phyloP scores from a whole-genome alignment of 1,140 invertebrate genomes.

The Parasteatoda tepidariorum region DNA sequence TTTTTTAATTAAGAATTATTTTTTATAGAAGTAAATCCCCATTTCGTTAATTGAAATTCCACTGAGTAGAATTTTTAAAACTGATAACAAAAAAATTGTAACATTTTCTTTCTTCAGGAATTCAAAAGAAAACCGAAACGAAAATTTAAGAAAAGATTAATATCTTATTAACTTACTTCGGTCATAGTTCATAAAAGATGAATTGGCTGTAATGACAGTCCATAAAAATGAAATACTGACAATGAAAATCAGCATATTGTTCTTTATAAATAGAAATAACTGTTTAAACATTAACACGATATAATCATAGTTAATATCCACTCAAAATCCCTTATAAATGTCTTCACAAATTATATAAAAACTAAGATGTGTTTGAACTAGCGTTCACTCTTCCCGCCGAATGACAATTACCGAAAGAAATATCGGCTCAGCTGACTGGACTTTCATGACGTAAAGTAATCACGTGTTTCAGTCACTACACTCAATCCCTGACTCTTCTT shows the following conservation, averaged over 20 bases:
- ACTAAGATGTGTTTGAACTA: not conserved
- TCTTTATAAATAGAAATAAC: not conserved
- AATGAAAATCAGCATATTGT: not conserved
- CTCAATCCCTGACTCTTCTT: not conserved
- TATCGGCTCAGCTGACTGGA: slow-evolving; percentile 2
- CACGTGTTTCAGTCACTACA: slow-evolving; percentile 14
- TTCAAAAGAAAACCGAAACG: not conserved
- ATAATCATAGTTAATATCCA: not conserved
- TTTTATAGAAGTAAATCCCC: too few species aligned
- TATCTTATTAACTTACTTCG: not conserved
- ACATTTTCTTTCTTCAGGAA: too few species aligned
- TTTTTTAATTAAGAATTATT: too few species aligned
- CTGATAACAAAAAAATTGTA: too few species aligned
- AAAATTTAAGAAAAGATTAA: not conserved
- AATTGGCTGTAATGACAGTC: not conserved
- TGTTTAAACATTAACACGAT: not conserved
- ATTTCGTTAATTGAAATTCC: too few species aligned
- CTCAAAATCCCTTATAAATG: not conserved
- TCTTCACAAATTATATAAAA: not conserved
- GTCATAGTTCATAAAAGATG: slow-evolving; percentile 1
- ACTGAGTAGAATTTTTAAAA: too few species aligned
- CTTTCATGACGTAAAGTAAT: not conserved
- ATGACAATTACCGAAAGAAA: not conserved
- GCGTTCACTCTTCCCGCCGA: not conserved
- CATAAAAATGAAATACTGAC: not conserved